Evolutionary conservation across 35 echinoderm and acorn worm genomes (phyloP).

Genomic region (Strongylocentrotus purpuratus): DNA sequence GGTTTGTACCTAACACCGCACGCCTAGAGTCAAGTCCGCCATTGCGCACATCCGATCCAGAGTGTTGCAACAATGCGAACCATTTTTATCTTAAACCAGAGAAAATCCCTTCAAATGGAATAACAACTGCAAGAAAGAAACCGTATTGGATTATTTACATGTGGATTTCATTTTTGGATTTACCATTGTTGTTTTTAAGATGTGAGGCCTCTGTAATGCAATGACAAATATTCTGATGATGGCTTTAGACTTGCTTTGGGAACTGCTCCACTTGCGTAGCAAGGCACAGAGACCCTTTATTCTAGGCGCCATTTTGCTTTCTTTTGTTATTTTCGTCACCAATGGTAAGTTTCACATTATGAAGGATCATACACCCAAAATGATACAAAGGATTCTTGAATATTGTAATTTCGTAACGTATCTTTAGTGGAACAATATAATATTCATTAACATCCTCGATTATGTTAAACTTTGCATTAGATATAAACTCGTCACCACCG

Average conservation of each 20-base stretch:
- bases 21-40: neutral
- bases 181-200: neutral
- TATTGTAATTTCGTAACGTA: neutral
- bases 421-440: neutral
- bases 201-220: conserved; percentile 11
- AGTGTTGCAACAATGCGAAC: neutral
- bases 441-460: neutral
- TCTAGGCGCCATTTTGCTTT: conserved; percentile 36
- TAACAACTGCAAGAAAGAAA: neutral
- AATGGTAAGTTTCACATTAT: conserved; percentile 2
- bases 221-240: neutral
- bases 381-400: neutral
- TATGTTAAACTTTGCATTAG: neutral
- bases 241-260: conserved; percentile 27
- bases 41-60: neutral
- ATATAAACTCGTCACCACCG: neutral
- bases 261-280: neutral
- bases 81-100: neutral
- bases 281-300: neutral
- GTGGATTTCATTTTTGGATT: neutral
- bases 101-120: neutral
- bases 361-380: neutral
- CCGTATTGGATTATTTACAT: no score
- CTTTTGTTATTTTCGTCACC: neutral
- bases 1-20: neutral